Conservation (phyloP, 2,797 vertebrate genomes). For the Falco columbarius region DNA sequence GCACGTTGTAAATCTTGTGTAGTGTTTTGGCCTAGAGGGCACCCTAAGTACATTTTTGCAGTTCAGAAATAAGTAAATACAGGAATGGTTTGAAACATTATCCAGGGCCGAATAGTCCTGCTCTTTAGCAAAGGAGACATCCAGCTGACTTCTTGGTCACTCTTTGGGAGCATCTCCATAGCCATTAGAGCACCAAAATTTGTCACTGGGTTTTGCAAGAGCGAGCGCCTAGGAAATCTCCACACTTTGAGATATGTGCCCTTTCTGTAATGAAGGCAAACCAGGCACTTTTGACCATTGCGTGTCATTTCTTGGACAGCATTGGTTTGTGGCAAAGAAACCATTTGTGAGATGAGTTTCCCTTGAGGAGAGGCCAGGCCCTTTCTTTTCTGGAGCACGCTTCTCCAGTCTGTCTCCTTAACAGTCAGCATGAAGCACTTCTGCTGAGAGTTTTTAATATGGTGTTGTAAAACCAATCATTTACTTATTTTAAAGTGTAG, state of each 20-base stretch:
- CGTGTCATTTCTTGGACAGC: neutral
- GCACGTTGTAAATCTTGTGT: neutral
- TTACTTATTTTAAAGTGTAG: neutral
- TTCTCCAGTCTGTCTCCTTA: neutral
- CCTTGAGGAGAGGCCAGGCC: neutral
- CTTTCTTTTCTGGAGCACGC: accelerated
- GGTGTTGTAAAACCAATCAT: neutral
- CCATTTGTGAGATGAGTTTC: neutral
- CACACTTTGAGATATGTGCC: neutral
- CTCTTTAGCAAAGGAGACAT: neutral
- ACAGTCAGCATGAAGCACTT: neutral
- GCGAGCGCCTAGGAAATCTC: neutral
- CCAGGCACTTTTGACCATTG: neutral
- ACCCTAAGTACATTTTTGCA: conserved; percentile 57
- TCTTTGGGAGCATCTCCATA: accelerated
- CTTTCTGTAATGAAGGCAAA: neutral
- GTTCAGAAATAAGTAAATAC: neutral
- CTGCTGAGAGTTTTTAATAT: neutral
- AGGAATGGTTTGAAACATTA: neutral
- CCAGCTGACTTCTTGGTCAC: neutral
- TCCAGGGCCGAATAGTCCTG: neutral
- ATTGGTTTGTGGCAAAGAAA: neutral
- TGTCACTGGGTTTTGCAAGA: neutral
- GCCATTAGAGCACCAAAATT: neutral
- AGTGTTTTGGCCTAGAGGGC: conserved; percentile 59